phyloP scores from a whole-genome alignment of 1,140 invertebrate genomes.

The Papilio helenus region DNA sequence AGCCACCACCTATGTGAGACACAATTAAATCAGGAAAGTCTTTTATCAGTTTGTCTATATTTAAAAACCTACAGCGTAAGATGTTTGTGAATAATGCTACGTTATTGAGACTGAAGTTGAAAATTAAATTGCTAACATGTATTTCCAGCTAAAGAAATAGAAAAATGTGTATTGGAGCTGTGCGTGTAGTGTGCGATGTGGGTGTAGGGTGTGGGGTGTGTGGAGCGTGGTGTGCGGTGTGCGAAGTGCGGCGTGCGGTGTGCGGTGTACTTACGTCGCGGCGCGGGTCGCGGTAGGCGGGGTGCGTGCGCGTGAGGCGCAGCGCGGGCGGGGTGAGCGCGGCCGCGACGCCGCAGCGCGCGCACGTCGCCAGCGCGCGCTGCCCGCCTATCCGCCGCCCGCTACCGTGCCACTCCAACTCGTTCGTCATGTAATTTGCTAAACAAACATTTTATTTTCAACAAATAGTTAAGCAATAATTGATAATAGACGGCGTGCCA shows the following conservation, averaged over 20 bases:
- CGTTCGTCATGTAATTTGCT: constrained; percentile 59
- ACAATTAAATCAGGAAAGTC: not conserved
- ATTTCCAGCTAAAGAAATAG: too few species aligned
- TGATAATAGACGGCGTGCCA: too few species aligned
- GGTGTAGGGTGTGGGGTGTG: too few species aligned
- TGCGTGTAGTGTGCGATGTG: too few species aligned
- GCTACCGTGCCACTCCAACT: constrained; percentile 60
- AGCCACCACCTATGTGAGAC: constrained; percentile 49
- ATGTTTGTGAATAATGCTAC: not conserved
- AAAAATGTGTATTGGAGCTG: too few species aligned
- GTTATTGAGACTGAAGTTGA: not conserved
- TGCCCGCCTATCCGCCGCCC: constrained; percentile 60
- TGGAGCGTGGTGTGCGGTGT: too few species aligned
- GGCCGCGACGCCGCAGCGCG: constrained; percentile 54
- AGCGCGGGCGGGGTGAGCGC: constrained; percentile 53
- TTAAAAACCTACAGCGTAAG: not conserved
- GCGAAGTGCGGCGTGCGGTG: too few species aligned
- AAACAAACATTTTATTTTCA: constrained; percentile 17
- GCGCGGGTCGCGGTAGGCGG: constrained; percentile 45
- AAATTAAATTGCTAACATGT: not conserved
- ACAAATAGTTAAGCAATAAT: too few species aligned
- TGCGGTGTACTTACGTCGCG: constrained; percentile 41
- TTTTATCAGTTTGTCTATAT: not conserved
- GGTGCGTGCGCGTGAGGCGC: constrained; percentile 53
- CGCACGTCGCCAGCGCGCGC: constrained; percentile 49